Percentiles rank a stretch among this genome's conserved stretches.
These are phyloP conservation scores for Dallia pectoralis DNA, from an alignment of 2,797 vertebrate genomes.

Conservation along the genomic window DNA sequence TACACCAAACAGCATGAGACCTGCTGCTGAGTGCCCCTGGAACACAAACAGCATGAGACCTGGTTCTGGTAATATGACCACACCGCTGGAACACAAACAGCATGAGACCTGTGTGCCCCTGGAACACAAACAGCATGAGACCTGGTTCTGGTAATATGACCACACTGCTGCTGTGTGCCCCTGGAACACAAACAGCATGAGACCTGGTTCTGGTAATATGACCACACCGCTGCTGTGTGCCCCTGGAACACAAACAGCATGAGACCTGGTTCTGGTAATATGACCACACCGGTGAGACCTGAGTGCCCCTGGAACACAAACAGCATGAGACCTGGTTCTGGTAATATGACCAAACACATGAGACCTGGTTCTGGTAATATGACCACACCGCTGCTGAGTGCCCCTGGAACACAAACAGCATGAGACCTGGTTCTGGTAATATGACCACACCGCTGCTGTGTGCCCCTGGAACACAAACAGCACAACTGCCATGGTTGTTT, in stretches of 20 bases:
- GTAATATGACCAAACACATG: slow-evolving; percentile 89
- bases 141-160: slow-evolving; percentile 93
- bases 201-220: slow-evolving; percentile 92
- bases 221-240: slow-evolving; percentile 92
- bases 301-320: slow-evolving; percentile 91
- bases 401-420: slow-evolving; percentile 92
- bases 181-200: slow-evolving; percentile 93
- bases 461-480: slow-evolving; percentile 8
- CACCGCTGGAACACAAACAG: no score
- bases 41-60: slow-evolving; percentile 93
- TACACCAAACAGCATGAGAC: no score
- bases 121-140: slow-evolving; percentile 88
- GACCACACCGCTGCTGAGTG: slow-evolving; percentile 96
- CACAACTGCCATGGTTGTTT: background rate
- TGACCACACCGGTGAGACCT: slow-evolving; percentile 92
- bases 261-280: slow-evolving; percentile 92
- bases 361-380: no score
- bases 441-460: no score
- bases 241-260: slow-evolving; percentile 94
- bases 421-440: slow-evolving; percentile 93
- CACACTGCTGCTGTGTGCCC: slow-evolving; percentile 94
- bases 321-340: slow-evolving; percentile 95
- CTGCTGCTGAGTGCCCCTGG: slow-evolving; percentile 92
- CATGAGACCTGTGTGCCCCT: slow-evolving; percentile 96
- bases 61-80: slow-evolving; percentile 91